Evolutionary conservation across 2,797 vertebrate species (phyloP).

Genomic region (Oceanodroma leucorhoa): DNA sequence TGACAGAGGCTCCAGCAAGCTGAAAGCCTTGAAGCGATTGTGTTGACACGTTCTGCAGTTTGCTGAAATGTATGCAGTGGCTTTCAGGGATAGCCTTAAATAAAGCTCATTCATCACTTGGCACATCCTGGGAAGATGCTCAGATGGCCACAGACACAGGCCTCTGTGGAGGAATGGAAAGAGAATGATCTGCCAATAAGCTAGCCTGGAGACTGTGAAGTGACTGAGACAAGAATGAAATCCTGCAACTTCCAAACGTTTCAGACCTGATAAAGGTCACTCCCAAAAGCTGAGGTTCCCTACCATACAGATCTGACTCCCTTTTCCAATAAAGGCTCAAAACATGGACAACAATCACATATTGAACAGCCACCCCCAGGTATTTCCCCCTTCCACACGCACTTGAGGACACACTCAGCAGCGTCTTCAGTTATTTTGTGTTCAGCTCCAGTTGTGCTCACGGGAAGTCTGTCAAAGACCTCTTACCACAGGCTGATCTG

Average conservation of each 20-base stretch:
- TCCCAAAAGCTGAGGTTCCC: background rate
- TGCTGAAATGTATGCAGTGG: background rate
- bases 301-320: background rate
- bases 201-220: background rate
- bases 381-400: background rate
- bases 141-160: background rate
- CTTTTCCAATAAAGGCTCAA: background rate
- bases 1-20: background rate
- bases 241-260: background rate
- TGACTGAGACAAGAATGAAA: background rate
- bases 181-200: background rate
- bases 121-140: background rate
- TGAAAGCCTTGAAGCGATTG: background rate
- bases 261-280: background rate
- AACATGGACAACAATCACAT: background rate
- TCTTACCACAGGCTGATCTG: background rate
- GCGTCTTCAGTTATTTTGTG: background rate
- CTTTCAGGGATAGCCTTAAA: background rate
- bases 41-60: background rate
- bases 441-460: background rate
- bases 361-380: background rate
- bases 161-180: background rate
- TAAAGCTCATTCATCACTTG: background rate
- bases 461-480: fast-evolving
- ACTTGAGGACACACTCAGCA: background rate